Percentiles rank a stretch among this genome's conserved stretches.
Conservation (phyloP, 2,888 invertebrate genomes). For the Erebia aethiops region DNA sequence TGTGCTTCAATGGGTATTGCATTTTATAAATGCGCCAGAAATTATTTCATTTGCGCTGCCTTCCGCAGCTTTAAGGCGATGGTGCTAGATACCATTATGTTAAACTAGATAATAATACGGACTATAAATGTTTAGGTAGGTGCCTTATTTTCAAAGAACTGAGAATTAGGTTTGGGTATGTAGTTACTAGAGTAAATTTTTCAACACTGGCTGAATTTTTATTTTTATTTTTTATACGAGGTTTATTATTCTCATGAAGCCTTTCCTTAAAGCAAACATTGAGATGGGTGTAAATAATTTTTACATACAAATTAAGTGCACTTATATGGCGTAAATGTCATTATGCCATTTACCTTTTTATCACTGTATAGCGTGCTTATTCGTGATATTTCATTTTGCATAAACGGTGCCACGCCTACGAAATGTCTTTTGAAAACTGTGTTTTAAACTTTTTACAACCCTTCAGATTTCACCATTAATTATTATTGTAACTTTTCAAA, state of each 20-base stretch:
- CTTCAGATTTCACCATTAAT: conserved; percentile 14
- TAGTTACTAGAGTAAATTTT: no score
- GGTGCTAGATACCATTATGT: background rate
- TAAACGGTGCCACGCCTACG: conserved; percentile 66
- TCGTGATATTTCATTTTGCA: conserved; percentile 51
- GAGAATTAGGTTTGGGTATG: no score
- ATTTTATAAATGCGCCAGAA: conserved; percentile 35
- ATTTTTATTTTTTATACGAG: no score
- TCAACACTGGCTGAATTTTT: no score
- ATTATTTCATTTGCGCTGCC: conserved; percentile 33
- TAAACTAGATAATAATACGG: no score
- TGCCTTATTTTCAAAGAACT: no score
- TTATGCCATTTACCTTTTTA: conserved; percentile 29
- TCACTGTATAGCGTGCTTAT: conserved; percentile 31
- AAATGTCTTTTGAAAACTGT: conserved; percentile 55
- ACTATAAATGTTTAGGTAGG: no score
- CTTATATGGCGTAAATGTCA: conserved; percentile 31
- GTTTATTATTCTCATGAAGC: no score
- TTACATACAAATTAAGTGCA: conserved; percentile 26
- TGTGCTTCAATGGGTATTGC: conserved; percentile 42
- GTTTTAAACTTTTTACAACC: conserved; percentile 32
- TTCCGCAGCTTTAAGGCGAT: conserved; percentile 9
- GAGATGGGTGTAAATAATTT: conserved; percentile 13
- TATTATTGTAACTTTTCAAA: background rate
- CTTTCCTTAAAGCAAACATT: conserved; percentile 4